Percentiles rank a stretch among this genome's conserved stretches.
These are phyloP conservation scores for Agapornis canus DNA, from an alignment of 2,797 vertebrate genomes.

Conservation along the genomic window DNA sequence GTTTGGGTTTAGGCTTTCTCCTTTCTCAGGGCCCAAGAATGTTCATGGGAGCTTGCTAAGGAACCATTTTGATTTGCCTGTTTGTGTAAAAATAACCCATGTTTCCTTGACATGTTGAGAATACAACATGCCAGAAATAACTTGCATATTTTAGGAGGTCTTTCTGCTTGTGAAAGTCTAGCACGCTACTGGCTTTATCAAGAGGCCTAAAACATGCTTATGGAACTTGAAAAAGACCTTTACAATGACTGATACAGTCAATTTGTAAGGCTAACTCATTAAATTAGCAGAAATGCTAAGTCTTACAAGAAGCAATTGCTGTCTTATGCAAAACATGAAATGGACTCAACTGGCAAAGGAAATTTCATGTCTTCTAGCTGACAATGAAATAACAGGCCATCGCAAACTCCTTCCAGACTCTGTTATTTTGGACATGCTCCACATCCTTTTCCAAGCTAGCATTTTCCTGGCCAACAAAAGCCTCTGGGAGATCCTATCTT, in stretches of 20 bases:
- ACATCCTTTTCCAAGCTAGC: not conserved
- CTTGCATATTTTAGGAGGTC: constrained; percentile 43
- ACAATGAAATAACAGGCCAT: not conserved
- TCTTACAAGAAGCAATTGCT: not conserved
- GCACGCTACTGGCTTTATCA: not conserved
- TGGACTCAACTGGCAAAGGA: not conserved
- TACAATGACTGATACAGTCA: not conserved
- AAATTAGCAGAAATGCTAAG: not conserved
- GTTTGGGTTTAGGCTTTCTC: not conserved
- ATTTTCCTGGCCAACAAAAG: not conserved
- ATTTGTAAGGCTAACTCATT: not conserved
- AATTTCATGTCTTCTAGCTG: not conserved
- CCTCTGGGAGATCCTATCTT: not conserved
- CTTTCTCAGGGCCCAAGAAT: not conserved
- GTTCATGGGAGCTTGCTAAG: not conserved
- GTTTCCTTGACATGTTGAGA: constrained; percentile 37
- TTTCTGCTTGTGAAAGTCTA: constrained; percentile 14
- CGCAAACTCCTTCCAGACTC: not conserved
- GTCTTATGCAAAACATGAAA: not conserved
- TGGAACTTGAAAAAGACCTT: not conserved
- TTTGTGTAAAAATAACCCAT: constrained; percentile 46
- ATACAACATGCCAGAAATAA: constrained; percentile 54
- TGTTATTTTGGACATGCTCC: not conserved
- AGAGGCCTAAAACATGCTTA: not conserved
- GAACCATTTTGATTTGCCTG: constrained; percentile 7